Conservation (phyloP, 2,113 vertebrate species). For the Piprites chloris region DNA sequence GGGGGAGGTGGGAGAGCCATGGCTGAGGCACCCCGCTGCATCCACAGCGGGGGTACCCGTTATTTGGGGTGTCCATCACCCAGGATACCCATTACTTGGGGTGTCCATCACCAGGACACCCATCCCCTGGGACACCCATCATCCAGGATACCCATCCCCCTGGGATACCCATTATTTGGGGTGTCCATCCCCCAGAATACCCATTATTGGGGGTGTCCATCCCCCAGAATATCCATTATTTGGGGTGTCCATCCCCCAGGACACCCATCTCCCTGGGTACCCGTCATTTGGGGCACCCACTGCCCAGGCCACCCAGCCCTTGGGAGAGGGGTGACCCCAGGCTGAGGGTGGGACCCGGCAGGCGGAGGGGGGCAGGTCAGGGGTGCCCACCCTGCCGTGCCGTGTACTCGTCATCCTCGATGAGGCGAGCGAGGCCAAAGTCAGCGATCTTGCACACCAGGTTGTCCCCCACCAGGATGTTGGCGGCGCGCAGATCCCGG, state of each 20-base stretch:
- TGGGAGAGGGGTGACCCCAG: not conserved
- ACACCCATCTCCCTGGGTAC: too few relatives aligned
- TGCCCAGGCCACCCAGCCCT: accelerated
- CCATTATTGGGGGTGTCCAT: not conserved
- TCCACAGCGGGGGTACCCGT: not conserved
- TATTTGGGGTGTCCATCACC: not conserved
- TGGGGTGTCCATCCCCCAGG: not conserved
- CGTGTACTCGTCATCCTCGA: conserved; percentile 95
- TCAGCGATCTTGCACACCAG: conserved; percentile 97
- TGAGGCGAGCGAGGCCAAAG: conserved; percentile 95
- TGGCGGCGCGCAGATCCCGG: conserved; percentile 92
- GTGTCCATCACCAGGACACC: not conserved
- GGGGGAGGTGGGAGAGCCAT: not conserved
- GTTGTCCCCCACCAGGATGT: conserved; percentile 94
- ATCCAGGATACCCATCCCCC: too few relatives aligned
- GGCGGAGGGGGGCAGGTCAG: accelerated
- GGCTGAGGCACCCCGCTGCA: not conserved
- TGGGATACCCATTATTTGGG: not conserved
- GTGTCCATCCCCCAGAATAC: too few relatives aligned
- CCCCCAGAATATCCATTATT: not conserved
- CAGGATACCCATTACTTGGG: not conserved
- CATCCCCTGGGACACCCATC: not conserved
- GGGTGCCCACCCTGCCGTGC: conserved; percentile 85
- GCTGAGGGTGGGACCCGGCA: not conserved
- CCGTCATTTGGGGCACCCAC: accelerated